Base-by-base conservation (phyloP, 2,113 vertebrate genomes). In the Pao palembangensis region DNA sequence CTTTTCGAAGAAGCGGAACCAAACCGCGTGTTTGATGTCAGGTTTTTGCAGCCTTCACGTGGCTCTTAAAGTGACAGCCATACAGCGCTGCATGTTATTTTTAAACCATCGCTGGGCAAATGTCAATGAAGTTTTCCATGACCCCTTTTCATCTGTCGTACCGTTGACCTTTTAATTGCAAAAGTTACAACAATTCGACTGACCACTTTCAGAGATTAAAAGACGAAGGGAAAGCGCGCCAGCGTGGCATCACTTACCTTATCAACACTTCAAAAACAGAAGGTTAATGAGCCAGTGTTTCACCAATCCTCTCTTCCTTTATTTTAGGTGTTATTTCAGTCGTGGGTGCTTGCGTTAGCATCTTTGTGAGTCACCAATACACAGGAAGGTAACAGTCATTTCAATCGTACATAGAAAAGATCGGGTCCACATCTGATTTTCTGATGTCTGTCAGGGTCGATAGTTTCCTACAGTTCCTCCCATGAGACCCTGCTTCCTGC, bases 81-180 rank as follows among this genome's bases (percentile, higher is more conserved):
- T 80, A 70, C 75, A 74, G 67, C 3, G 34, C 73, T 72, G 61
- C 56, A 61, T 69, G 87, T 88, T 91, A 88, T 90, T 91, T 92
- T 90, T 87, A 88, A 89, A 86, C 84, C 74, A 71, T 81, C 80
- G 73, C 66, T 62, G 67, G 67, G 68, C 65, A 80, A 85, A 87
- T 85, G 81, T 88, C 88, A 87, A 81, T 89, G 72, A 76, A 74
- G 79, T 83, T 88, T 88, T 89, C 86, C 86, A 83, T 78, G 71
- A 66, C 71, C 73, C 72, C 77, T 86, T 88, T 80, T 81, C 67
- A 85, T 76, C 50, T 72, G 43, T 73, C 58, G 56, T 84, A 81
- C 73, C 71, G 65, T 83, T 80, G 75, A 67, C 68, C 84, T 85
- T 88, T 89, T 80, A 68, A 69, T 85, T 79, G 77, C 67, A 62